These are phyloP conservation scores for Drosophila algonquin DNA, from an alignment of 2,888 invertebrate genomes.

Conservation along the genomic window DNA sequence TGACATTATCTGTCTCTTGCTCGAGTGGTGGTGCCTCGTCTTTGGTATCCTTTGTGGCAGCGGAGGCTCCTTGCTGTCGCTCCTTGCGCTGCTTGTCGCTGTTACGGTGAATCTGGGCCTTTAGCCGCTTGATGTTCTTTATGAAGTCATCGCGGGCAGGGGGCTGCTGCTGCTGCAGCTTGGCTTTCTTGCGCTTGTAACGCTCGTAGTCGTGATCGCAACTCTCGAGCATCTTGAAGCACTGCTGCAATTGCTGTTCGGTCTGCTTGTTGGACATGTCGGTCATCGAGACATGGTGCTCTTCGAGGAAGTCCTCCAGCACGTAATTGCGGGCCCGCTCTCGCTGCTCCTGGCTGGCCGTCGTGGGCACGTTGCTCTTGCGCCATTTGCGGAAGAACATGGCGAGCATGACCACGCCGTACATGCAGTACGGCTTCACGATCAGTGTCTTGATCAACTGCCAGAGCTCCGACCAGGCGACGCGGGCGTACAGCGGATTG, in stretches of 20 bases:
- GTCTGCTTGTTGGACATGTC: constrained; percentile 82
- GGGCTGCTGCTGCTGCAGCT: constrained; percentile 71
- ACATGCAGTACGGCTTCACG: constrained; percentile 82
- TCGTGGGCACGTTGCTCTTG: constrained; percentile 65
- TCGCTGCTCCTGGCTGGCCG: constrained; percentile 63
- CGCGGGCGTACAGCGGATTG: constrained; percentile 78
- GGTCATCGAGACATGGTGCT: constrained; percentile 82
- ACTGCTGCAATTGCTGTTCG: constrained; percentile 79
- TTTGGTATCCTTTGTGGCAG: constrained; percentile 23
- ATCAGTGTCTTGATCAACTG: constrained; percentile 81
- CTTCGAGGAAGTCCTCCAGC: constrained; percentile 85
- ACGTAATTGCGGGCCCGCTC: constrained; percentile 86
- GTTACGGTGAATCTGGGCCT: constrained; percentile 81
- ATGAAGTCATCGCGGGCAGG: constrained; percentile 81
- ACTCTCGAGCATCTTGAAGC: constrained; percentile 77
- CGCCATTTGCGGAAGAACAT: constrained; percentile 83
- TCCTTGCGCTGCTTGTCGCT: constrained; percentile 75
- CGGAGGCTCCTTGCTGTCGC: constrained; percentile 33
- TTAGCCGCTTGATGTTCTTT: constrained; percentile 81
- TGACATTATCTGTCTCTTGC: not conserved
- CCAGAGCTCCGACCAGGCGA: constrained; percentile 80
- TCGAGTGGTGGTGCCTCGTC: constrained; percentile 9
- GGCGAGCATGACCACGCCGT: constrained; percentile 82
- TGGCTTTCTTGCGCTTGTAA: constrained; percentile 80
- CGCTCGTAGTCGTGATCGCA: constrained; percentile 82